A percentile compares a stretch with the other conserved stretches of the same genome.
Conservation (phyloP, 35 echinoderm and acorn worm genomes). For the Antedon bifida region DNA sequence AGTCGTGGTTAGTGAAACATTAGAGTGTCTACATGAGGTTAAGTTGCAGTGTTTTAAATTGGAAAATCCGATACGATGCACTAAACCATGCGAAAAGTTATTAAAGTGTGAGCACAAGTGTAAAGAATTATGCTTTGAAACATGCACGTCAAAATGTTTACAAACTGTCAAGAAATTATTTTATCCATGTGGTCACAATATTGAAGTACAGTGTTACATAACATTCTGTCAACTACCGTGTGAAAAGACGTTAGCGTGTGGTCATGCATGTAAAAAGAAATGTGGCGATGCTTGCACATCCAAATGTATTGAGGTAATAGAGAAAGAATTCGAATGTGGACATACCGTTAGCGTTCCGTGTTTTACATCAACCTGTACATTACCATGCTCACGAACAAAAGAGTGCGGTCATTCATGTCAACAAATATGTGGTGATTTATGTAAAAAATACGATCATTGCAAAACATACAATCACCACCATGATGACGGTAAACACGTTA, state of each 20-base stretch:
- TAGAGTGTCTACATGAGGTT: conserved; percentile 6
- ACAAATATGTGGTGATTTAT: not conserved
- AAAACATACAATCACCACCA: not conserved
- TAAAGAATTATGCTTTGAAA: not conserved
- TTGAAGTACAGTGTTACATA: not conserved
- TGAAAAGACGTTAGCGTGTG: not conserved
- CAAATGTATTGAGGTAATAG: not conserved
- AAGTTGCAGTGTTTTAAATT: not conserved
- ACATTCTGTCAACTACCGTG: not conserved
- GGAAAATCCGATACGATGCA: not conserved
- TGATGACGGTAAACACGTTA: not conserved
- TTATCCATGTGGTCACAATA: not conserved
- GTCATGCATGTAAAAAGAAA: not conserved
- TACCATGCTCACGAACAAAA: not conserved
- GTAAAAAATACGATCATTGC: not conserved
- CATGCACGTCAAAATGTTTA: not conserved
- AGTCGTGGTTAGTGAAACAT: not conserved
- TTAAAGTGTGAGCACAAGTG: not conserved
- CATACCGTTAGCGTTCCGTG: not conserved
- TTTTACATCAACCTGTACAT: not conserved
- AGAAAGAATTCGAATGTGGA: not conserved
- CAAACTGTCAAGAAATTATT: not conserved
- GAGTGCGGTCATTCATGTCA: not conserved
- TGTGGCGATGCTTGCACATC: not conserved
- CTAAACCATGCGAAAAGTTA: conserved; percentile 2